Percentiles rank a stretch among this genome's conserved stretches.
Conservation (phyloP, 2,888 invertebrate genomes). For the Hirtodrosophila histrioides region DNA sequence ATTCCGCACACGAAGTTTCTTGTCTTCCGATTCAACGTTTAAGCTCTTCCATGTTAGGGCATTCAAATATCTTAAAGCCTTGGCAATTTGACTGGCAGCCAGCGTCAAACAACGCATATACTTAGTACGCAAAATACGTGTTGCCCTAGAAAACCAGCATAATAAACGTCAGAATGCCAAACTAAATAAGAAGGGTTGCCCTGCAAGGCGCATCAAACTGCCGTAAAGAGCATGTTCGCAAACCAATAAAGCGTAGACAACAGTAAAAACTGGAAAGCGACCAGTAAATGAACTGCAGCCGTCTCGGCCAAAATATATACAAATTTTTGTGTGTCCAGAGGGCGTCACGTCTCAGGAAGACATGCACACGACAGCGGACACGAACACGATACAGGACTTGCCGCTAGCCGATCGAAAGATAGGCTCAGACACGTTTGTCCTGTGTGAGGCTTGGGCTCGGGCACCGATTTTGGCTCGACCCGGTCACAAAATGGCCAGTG, state of each 20-base stretch:
- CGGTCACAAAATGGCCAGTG: slow-evolving; percentile 15
- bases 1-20: not conserved
- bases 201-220: slow-evolving; percentile 70
- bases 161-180: slow-evolving; percentile 64
- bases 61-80: slow-evolving; percentile 30
- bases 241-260: slow-evolving; percentile 71
- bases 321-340: slow-evolving; percentile 10
- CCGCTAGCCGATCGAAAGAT: slow-evolving; percentile 58
- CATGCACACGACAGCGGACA: slow-evolving; percentile 25
- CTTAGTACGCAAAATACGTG: slow-evolving; percentile 67
- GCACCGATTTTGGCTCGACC: not conserved
- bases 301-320: slow-evolving; percentile 23
- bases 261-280: slow-evolving; percentile 12
- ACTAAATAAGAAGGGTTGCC: slow-evolving; percentile 58
- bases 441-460: slow-evolving; percentile 4
- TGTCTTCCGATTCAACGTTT: not conserved
- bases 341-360: slow-evolving; percentile 58
- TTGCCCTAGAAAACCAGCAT: slow-evolving; percentile 62
- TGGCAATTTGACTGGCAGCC: slow-evolving; percentile 47
- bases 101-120: slow-evolving; percentile 58
- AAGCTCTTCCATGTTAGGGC: not conserved
- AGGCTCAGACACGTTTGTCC: slow-evolving; percentile 34
- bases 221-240: slow-evolving; percentile 68
- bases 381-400: slow-evolving; percentile 19
- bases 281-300: slow-evolving; percentile 57